Evolutionary conservation across 2,888 invertebrate species (phyloP).

Genomic region (Quadroppia sp.): DNA sequence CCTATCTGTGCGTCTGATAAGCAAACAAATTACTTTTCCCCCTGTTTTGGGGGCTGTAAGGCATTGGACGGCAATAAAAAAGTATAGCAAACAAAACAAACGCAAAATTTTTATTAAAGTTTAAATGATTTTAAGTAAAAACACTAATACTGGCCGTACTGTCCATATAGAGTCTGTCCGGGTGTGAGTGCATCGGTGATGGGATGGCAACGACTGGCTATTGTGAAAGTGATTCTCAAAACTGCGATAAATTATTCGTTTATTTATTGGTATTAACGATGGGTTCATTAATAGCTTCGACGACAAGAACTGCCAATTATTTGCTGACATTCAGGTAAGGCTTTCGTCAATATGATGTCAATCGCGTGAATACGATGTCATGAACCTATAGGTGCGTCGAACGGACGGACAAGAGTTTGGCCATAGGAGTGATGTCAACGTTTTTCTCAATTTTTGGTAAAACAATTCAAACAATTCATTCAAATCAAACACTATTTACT

Average conservation of each 20-base stretch:
- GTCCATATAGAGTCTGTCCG: too few species aligned
- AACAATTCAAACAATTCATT: neutral
- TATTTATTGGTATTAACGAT: constrained; percentile 44
- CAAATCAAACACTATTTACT: too few species aligned
- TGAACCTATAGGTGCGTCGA: constrained; percentile 46
- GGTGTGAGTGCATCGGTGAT: too few species aligned
- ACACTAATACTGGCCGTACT: too few species aligned
- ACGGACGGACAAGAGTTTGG: constrained; percentile 48
- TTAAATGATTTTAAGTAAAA: too few species aligned
- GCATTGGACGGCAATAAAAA: neutral
- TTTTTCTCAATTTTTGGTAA: constrained; percentile 47
- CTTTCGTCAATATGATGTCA: neutral
- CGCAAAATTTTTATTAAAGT: too few species aligned
- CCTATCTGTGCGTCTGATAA: constrained; percentile 37
- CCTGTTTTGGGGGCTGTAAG: constrained; percentile 41
- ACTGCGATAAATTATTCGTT: constrained; percentile 52
- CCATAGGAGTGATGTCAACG: constrained; percentile 46
- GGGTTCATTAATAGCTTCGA: constrained; percentile 45
- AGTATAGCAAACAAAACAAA: too few species aligned
- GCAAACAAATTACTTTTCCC: constrained; percentile 37
- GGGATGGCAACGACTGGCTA: constrained; percentile 53
- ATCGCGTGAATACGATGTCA: too few species aligned
- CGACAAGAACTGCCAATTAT: constrained; percentile 43
- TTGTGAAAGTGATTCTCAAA: constrained; percentile 59
- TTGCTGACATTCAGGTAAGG: constrained; percentile 33